Percentiles rank a stretch among this genome's conserved stretches.
Conservation (phyloP, 1,140 invertebrate genomes). For the Lucilia cuprina region DNA sequence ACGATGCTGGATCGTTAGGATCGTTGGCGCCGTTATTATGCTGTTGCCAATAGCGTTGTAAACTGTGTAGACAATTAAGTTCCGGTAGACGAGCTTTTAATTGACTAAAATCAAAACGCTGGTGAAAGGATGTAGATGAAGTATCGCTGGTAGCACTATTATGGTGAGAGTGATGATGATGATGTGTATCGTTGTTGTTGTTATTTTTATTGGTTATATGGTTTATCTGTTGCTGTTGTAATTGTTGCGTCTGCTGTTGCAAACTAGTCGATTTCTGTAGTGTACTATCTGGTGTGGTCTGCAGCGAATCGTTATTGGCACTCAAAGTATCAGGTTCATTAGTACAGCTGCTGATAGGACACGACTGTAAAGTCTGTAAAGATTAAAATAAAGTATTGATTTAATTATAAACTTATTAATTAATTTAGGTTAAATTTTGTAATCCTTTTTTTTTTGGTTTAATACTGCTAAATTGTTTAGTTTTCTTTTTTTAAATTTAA, state of each 20-base stretch:
- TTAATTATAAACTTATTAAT: too few species aligned
- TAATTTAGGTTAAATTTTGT: too few species aligned
- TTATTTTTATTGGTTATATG: constrained; percentile 36
- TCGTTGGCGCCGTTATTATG: constrained; percentile 28
- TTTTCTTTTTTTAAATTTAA: not conserved
- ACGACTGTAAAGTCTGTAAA: constrained; percentile 56
- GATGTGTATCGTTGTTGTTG: constrained; percentile 44
- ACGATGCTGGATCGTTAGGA: constrained; percentile 15
- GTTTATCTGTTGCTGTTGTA: constrained; percentile 22
- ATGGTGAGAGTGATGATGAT: constrained; percentile 43
- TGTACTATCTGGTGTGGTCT: constrained; percentile 54
- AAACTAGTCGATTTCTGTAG: constrained; percentile 49
- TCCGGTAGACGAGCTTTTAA: constrained; percentile 56
- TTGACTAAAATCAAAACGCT: constrained; percentile 56
- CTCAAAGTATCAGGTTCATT: constrained; percentile 59
- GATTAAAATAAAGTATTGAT: not conserved
- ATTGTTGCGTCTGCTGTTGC: constrained; percentile 28
- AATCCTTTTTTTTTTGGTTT: too few species aligned
- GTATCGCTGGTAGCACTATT: constrained; percentile 51
- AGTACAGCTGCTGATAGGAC: constrained; percentile 51
- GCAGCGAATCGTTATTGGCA: constrained; percentile 52
- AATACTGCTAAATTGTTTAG: not conserved
- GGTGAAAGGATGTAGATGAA: constrained; percentile 57
- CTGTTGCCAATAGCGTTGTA: constrained; percentile 59
- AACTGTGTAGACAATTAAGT: constrained; percentile 54